Evolutionary conservation across 2,113 vertebrate genomes (phyloP).

Genomic region (Butorides virescens): DNA sequence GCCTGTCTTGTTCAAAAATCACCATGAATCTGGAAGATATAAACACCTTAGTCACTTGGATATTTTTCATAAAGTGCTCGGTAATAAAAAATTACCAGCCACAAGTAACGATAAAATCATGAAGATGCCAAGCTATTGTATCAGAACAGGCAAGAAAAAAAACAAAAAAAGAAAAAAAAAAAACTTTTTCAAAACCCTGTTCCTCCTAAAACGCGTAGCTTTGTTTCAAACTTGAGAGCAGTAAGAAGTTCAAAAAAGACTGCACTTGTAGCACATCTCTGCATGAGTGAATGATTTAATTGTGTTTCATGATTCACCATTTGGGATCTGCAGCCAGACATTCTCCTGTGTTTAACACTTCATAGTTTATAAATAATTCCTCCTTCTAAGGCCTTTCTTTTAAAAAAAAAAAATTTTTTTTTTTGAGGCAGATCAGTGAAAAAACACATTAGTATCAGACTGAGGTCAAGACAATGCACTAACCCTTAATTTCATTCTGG

Average conservation of each 20-base stretch:
- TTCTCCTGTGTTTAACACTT: not conserved
- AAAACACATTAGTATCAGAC: not conserved
- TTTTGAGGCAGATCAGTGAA: not conserved
- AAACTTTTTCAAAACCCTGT: not conserved
- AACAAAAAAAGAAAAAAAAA: not conserved
- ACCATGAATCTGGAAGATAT: not conserved
- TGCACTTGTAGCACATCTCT: not conserved
- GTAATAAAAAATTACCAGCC: not conserved
- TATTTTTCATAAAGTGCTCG: not conserved
- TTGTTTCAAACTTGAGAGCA: not conserved
- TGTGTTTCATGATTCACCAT: not conserved
- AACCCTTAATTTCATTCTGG: conserved; percentile 85
- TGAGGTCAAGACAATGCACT: not conserved
- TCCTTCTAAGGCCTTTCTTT: not conserved
- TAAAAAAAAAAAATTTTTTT: too few species aligned
- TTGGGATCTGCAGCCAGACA: not conserved
- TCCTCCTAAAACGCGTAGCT: not conserved
- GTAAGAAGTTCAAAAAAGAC: not conserved
- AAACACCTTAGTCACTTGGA: not conserved
- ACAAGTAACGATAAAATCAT: not conserved
- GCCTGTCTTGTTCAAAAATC: not conserved
- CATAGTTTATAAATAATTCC: not conserved
- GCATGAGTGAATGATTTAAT: not conserved
- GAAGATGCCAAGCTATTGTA: not conserved
- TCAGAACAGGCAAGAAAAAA: not conserved